These are phyloP conservation scores for Alitta virens DNA, from an alignment of 2,888 invertebrate genomes.

Conservation along the genomic window DNA sequence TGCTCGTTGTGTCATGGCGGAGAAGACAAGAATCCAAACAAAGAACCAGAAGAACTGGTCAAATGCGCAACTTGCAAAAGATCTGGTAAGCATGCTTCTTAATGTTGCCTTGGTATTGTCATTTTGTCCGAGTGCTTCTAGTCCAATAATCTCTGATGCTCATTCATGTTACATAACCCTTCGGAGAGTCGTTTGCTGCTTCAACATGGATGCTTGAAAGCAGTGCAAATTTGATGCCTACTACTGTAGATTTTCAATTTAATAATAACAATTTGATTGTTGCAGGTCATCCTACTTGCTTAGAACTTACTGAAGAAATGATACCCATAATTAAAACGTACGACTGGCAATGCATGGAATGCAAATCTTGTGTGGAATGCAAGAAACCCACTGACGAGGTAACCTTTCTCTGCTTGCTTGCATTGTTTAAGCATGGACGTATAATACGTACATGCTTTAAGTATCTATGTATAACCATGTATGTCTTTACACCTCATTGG, in stretches of 20 bases:
- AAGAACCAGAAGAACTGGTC: slow-evolving; percentile 62
- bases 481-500: no score
- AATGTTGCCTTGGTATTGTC: no score
- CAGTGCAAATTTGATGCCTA: no score
- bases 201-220: no score
- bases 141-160: no score
- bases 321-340: slow-evolving; percentile 77
- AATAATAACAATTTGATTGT: no score
- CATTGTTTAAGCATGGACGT: no score
- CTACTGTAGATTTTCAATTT: no score
- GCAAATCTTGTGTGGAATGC: slow-evolving; percentile 86
- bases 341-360: slow-evolving; percentile 90
- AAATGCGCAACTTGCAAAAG: slow-evolving; percentile 65
- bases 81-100: slow-evolving; percentile 64
- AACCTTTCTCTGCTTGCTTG: background rate
- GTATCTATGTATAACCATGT: no score
- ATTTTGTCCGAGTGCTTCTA: no score
- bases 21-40: slow-evolving; percentile 56
- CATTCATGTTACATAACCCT: background rate
- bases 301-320: slow-evolving; percentile 83
- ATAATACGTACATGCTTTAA: no score
- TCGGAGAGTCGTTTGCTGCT: no score
- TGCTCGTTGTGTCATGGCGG: background rate
- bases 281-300: slow-evolving; percentile 75
- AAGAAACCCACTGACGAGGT: slow-evolving; percentile 75